Evolutionary conservation across 2,113 vertebrate species (phyloP), one percentile per base, ranked within the genome.

Genomic region (Sterrhoptilus dennistouni): DNA sequence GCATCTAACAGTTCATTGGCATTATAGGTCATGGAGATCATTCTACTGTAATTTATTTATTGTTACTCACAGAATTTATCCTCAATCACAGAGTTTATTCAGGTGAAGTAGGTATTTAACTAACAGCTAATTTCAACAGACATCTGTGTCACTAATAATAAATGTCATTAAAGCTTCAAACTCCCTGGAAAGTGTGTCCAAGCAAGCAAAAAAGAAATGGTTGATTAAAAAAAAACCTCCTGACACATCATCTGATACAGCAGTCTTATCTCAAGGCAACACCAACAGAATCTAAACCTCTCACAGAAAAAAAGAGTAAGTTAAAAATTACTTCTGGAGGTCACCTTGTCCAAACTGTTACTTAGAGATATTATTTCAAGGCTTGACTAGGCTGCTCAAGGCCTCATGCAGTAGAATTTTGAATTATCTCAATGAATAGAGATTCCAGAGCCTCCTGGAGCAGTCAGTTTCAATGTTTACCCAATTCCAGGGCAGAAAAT

Each of bases 401-500:
- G 57, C 12, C 29, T 52, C 3, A 5, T 3, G 12, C 10, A 36
- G 10, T 9, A 35, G 21, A 70, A 29, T 44, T 66, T 7, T 49
- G 12, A 52, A 16, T 14, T 22, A 65, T 6, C 31, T 75, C 31
- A 25, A 40, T 14, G 13, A 36, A 64, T 0, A 2, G 2, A 61
- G 14, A 66, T 31, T 75, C 22, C 13, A 57, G 17, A 83, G 12
- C 18, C 14, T 35, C 29, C 24, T 3, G 7, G 24, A 33, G 7
- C 18, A 76, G 35, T 8, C 27, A 45, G 18, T 60, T 68, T 7
- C 66, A 76, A 6, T 12, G 27, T 31, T 64, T 27, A 64, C 7
- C 1, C 19, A 76, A 23, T 1, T 0, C 12, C 25, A 45, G 0
- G 0, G 63, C 16, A 83, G 28, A 69, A 96, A 61, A 59, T 21